phyloP scores from a whole-genome alignment of 1,140 invertebrate species.

The Drosophila ananassae region DNA sequence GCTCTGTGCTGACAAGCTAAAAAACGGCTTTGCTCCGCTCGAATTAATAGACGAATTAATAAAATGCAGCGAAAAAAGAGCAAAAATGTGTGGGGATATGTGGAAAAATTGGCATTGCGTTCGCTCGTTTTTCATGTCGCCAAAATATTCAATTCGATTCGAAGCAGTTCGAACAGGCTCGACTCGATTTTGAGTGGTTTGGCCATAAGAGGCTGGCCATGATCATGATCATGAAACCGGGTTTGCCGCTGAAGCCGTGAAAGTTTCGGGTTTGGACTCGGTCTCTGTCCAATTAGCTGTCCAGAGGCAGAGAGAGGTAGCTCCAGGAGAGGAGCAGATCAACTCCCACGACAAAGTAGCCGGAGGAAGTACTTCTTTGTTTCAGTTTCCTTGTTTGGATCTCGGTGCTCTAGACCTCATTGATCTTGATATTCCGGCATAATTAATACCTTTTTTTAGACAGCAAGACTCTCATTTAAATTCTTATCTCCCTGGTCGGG shows the following conservation, averaged over 20 bases:
- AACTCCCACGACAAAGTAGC: constrained; percentile 21
- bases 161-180: constrained; percentile 40
- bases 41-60: constrained; percentile 20
- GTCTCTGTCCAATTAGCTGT: constrained; percentile 1
- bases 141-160: constrained; percentile 14
- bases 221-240: constrained; percentile 11
- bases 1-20: constrained; percentile 9
- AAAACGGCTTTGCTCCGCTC: constrained; percentile 22
- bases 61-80: too few species aligned
- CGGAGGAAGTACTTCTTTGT: neutral
- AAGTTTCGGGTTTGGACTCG: constrained; percentile 42
- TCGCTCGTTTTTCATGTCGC: constrained; percentile 30
- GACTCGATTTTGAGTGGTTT: constrained; percentile 54
- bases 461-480: neutral
- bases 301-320: too few species aligned
- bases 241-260: constrained; percentile 23
- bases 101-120: constrained; percentile 26
- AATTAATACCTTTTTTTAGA: too few species aligned
- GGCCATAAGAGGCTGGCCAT: constrained; percentile 35
- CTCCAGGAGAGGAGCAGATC: neutral
- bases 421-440: too few species aligned
- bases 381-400: neutral
- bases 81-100: constrained; percentile 29
- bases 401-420: too few species aligned
- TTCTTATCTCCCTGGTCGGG: constrained; percentile 3